Evolutionary conservation across 1,140 invertebrate genomes (phyloP).

Genomic region (Drosophila eugracilis): DNA sequence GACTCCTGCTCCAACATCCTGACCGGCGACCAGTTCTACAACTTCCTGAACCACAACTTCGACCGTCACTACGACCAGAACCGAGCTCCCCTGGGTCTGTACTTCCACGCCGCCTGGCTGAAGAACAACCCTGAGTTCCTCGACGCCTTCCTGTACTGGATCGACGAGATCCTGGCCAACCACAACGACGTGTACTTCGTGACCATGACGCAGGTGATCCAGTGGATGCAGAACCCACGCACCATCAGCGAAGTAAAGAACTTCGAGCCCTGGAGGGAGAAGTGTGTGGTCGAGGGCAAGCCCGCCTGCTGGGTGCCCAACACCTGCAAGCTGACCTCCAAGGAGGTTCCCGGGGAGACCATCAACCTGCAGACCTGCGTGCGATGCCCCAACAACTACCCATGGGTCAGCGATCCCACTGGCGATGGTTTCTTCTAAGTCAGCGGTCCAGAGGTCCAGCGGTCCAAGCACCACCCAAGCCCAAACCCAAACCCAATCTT

Average conservation of each 20-base stretch:
- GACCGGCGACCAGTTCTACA: constrained; percentile 97
- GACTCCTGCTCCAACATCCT: constrained; percentile 98
- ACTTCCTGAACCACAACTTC: constrained; percentile 98
- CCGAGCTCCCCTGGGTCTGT: constrained; percentile 95
- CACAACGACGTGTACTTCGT: constrained; percentile 98
- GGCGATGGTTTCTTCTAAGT: constrained; percentile 95
- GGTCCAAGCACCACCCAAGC: constrained; percentile 9
- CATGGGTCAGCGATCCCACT: constrained; percentile 92
- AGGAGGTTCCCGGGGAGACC: constrained; percentile 96
- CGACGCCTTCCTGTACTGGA: constrained; percentile 97
- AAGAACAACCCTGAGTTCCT: constrained; percentile 97
- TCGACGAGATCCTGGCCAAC: constrained; percentile 94
- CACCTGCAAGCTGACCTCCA: constrained; percentile 95
- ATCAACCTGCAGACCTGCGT: constrained; percentile 97
- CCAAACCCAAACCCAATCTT: constrained; percentile 3
- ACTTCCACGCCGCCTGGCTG: constrained; percentile 98
- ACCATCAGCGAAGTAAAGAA: constrained; percentile 93
- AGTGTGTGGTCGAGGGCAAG: constrained; percentile 92
- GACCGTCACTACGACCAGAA: constrained; percentile 97
- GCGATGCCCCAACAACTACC: constrained; percentile 96
- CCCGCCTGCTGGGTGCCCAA: constrained; percentile 95
- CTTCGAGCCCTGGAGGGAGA: constrained; percentile 97
- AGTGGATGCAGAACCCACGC: constrained; percentile 97
- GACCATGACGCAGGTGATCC: constrained; percentile 98
- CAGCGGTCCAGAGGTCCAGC: constrained; percentile 61